Percentiles rank a stretch among this genome's conserved stretches.
Evolutionary conservation across 2,113 vertebrate species (phyloP).

Genomic region (Orthonyx spaldingii): DNA sequence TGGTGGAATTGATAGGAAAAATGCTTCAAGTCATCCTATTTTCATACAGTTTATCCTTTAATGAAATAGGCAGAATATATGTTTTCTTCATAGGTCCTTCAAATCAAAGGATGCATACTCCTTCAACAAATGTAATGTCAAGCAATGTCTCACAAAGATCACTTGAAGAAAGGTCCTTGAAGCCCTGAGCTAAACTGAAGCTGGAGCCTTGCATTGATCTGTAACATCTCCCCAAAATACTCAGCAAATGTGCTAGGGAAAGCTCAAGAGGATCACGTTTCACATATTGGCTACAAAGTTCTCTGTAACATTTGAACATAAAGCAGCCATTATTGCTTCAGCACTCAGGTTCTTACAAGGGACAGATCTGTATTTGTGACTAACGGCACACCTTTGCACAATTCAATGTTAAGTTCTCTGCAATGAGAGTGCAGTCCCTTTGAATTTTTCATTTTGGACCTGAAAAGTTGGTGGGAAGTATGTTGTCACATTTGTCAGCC

Average conservation of each 20-base stretch:
- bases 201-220: background rate
- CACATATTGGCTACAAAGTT: background rate
- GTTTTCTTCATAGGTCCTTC: background rate
- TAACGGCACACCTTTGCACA: background rate
- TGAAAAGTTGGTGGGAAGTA: background rate
- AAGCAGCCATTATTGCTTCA: background rate
- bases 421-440: background rate
- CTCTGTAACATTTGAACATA: background rate
- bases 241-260: background rate
- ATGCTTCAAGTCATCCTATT: background rate
- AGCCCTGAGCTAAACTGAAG: background rate
- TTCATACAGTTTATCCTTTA: background rate
- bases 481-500: background rate
- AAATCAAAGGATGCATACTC: background rate
- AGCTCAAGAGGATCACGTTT: background rate
- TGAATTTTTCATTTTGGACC: background rate
- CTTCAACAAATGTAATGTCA: background rate
- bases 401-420: background rate
- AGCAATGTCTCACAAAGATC: background rate
- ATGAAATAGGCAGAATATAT: background rate
- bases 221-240: background rate
- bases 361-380: background rate
- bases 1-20: background rate
- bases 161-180: background rate
- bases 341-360: background rate